A percentile compares a stretch with the other conserved stretches of the same genome.
phyloP scores from a whole-genome alignment of 2,113 vertebrate genomes.

The Emydura subglobosa region DNA sequence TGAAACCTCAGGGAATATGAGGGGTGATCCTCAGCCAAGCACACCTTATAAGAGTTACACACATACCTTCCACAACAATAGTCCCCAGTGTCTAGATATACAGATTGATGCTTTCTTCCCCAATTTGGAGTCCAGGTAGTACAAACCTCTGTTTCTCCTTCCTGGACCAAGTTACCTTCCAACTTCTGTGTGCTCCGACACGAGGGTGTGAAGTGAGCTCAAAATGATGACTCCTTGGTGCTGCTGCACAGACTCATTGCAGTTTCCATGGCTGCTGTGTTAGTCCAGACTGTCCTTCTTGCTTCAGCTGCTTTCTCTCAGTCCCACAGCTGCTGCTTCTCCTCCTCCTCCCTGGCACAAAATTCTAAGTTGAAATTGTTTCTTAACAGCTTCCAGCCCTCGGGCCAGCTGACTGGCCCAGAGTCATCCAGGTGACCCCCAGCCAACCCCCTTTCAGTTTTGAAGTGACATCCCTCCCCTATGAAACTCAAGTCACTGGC shows the following conservation, averaged over 20 bases:
- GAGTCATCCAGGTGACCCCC: background rate
- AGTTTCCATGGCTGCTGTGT: background rate
- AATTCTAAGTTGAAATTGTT: background rate
- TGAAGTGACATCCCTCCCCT: background rate
- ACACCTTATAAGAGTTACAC: background rate
- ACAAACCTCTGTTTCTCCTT: background rate
- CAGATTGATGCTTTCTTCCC: background rate
- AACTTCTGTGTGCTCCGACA: background rate
- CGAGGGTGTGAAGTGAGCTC: background rate
- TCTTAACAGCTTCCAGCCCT: background rate
- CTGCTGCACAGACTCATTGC: background rate
- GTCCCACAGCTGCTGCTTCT: background rate
- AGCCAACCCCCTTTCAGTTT: background rate
- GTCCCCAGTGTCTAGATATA: background rate
- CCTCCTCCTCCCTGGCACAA: background rate
- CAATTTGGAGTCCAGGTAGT: background rate
- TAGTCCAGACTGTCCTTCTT: background rate
- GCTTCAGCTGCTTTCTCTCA: background rate
- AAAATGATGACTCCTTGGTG: background rate
- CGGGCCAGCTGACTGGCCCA: background rate
- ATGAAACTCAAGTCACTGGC: background rate
- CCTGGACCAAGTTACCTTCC: background rate
- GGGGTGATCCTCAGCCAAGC: background rate
- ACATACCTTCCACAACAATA: background rate
- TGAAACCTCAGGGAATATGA: background rate